Percentiles rank a stretch among this genome's conserved stretches.
Conservation (phyloP, 2,888 invertebrate species). For the Bombylius discolor region DNA sequence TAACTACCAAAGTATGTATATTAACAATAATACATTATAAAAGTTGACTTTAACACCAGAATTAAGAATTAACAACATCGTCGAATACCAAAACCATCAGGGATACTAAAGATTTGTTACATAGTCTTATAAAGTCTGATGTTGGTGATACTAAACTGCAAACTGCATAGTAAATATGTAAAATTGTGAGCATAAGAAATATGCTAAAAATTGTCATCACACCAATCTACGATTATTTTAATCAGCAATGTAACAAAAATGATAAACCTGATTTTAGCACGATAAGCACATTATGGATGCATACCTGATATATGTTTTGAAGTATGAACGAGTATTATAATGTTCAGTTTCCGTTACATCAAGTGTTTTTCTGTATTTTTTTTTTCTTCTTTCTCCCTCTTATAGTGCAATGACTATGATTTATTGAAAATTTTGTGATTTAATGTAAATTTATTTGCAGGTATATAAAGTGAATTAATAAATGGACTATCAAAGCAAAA, state of each 20-base stretch:
- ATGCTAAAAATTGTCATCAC: background rate
- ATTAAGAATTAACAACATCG: no score
- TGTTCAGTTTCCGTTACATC: background rate
- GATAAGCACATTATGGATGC: slow-evolving; percentile 31
- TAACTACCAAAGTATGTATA: background rate
- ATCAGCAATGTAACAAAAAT: slow-evolving; percentile 12
- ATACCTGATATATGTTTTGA: slow-evolving; percentile 17
- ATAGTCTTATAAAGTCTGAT: no score
- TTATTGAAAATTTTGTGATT: background rate
- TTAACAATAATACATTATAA: no score
- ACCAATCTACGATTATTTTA: background rate
- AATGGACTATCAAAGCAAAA: no score
- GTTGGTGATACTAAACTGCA: no score
- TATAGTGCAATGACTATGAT: background rate
- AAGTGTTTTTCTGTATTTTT: background rate
- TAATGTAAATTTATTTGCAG: background rate
- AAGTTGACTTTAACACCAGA: no score
- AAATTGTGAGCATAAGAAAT: background rate
- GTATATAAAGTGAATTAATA: no score
- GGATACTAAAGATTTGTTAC: no score
- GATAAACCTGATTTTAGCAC: slow-evolving; percentile 29
- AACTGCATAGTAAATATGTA: background rate
- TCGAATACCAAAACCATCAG: no score
- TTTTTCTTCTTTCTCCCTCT: background rate
- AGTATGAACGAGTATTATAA: background rate